phyloP scores from a whole-genome alignment of 2,113 vertebrate genomes.

The Poicephalus meyeri region DNA sequence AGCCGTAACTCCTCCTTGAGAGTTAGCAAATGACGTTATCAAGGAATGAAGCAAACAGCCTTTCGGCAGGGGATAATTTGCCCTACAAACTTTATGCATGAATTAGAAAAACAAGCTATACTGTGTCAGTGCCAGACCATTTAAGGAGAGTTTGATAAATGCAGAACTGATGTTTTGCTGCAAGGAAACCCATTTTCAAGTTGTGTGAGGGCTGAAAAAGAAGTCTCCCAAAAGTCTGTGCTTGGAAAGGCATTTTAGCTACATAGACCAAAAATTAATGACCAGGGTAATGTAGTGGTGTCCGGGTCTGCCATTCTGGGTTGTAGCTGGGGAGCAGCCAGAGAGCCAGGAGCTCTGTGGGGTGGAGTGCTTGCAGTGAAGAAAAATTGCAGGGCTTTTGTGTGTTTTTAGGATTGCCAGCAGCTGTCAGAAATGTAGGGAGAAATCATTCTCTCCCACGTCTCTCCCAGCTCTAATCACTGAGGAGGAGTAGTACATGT shows the following conservation, averaged over 20 bases:
- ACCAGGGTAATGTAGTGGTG: neutral
- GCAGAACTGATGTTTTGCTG: neutral
- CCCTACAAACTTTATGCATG: conserved; percentile 9
- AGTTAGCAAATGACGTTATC: conserved; percentile 9
- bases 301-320: neutral
- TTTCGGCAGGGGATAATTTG: conserved; percentile 42
- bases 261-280: neutral
- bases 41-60: neutral
- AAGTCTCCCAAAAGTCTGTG: neutral
- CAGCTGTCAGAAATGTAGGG: neutral
- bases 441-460: neutral
- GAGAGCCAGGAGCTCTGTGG: neutral
- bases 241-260: neutral
- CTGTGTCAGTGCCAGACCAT: neutral
- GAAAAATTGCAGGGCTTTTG: neutral
- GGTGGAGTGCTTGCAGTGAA: neutral
- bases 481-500: neutral
- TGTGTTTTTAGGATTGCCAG: neutral
- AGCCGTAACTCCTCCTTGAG: conserved; percentile 13
- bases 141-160: neutral
- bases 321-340: neutral
- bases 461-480: neutral
- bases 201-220: neutral
- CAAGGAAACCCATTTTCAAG: neutral
- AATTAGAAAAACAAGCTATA: neutral